These are phyloP conservation scores for Neodon shergylaensis DNA, from an alignment of 2,113 vertebrate species.

Conservation along the genomic window DNA sequence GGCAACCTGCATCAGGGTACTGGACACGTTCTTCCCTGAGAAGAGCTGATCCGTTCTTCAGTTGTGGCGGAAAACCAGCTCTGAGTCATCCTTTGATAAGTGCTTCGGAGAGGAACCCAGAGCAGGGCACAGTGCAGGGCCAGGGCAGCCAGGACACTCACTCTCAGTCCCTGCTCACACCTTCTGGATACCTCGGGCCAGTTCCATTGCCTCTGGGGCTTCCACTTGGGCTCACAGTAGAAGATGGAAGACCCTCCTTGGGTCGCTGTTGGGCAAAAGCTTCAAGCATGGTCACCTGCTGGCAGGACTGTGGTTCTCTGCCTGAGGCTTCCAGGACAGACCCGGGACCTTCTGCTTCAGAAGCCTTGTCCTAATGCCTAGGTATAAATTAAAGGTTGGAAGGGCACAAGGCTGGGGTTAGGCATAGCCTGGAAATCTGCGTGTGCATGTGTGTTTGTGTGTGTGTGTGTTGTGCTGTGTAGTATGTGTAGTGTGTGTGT, in stretches of 20 bases:
- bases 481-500: background rate
- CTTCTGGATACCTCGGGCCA: background rate
- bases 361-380: background rate
- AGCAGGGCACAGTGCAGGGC: background rate
- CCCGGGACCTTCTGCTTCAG: background rate
- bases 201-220: background rate
- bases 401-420: background rate
- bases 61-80: background rate
- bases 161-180: too few relatives aligned
- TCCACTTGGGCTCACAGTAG: background rate
- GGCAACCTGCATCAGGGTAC: accelerated
- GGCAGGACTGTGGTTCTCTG: background rate
- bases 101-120: too few relatives aligned
- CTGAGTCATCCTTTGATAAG: background rate
- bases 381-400: too few relatives aligned
- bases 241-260: background rate
- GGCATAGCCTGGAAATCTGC: too few relatives aligned
- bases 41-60: background rate
- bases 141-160: too few relatives aligned
- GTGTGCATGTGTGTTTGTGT: background rate
- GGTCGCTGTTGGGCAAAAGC: background rate
- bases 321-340: too few relatives aligned
- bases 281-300: accelerated
- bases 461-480: background rate
- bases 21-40: background rate